phyloP scores from a whole-genome alignment of 2,797 vertebrate species.

The Tenualosa ilisha region DNA sequence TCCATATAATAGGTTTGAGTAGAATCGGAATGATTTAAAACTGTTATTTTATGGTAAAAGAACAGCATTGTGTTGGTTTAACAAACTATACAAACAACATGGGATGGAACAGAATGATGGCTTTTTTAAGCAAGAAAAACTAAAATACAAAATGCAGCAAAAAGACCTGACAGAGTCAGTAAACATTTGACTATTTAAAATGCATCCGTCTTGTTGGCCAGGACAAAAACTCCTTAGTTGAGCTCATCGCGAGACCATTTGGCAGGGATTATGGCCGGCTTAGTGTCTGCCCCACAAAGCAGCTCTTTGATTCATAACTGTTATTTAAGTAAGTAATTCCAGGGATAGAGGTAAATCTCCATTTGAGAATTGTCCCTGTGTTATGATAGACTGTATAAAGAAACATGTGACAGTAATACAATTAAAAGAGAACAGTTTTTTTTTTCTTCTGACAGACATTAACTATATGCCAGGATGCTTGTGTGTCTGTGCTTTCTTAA shows the following conservation, averaged over 20 bases:
- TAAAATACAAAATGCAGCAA: background rate
- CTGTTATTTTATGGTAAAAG: too few species aligned
- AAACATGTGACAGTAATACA: conserved; percentile 63
- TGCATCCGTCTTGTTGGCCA: conserved; percentile 59
- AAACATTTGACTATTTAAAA: conserved; percentile 52
- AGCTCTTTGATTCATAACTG: conserved; percentile 72
- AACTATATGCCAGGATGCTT: background rate
- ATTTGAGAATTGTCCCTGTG: conserved; percentile 62
- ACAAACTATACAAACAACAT: background rate
- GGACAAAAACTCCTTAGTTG: conserved; percentile 69
- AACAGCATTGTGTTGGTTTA: too few species aligned
- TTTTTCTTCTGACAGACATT: background rate
- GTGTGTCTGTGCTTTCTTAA: background rate
- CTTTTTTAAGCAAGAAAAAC: background rate
- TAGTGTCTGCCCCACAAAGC: conserved; percentile 63
- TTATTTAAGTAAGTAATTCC: conserved; percentile 67
- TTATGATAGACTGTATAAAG: conserved; percentile 46
- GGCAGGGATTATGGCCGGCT: conserved; percentile 69
- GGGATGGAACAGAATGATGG: background rate
- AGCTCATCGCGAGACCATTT: conserved; percentile 74
- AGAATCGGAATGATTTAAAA: too few species aligned
- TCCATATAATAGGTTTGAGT: too few species aligned
- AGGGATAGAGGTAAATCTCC: conserved; percentile 64
- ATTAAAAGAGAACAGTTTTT: conserved; percentile 33
- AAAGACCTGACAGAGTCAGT: conserved; percentile 51